Conservation (phyloP, 2,113 vertebrate species). For the Pelusios castaneus region DNA sequence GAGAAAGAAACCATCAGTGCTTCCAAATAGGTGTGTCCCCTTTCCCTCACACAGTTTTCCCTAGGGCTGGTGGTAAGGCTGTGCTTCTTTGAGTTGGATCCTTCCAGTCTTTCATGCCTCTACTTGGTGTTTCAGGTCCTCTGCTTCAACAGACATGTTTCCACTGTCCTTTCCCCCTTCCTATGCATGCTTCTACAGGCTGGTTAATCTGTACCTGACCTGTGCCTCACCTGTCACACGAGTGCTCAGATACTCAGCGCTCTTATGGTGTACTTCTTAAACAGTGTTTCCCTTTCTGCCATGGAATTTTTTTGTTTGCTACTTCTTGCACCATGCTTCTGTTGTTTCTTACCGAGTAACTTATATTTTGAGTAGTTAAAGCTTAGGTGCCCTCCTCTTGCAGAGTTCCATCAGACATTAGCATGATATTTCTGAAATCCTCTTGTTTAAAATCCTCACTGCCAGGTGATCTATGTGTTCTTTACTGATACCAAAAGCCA, state of each 20-base stretch:
- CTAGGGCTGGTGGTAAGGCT: fast-evolving
- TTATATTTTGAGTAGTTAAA: background rate
- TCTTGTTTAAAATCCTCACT: background rate
- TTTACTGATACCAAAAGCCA: background rate
- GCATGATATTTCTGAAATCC: background rate
- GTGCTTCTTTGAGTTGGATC: background rate
- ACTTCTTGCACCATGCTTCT: background rate
- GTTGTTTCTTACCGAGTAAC: background rate
- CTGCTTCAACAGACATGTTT: background rate
- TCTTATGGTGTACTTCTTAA: background rate
- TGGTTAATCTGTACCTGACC: background rate
- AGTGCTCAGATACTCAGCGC: background rate
- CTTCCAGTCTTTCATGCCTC: background rate
- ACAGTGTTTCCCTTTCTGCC: background rate
- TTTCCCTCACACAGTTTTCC: background rate
- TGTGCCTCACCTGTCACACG: background rate
- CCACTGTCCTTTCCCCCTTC: background rate
- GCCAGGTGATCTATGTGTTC: background rate
- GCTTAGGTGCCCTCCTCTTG: background rate
- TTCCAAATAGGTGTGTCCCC: background rate
- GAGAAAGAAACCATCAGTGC: background rate
- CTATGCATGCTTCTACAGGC: background rate
- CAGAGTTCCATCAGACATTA: background rate
- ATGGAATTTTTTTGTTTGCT: background rate
- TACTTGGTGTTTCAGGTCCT: too few relatives aligned